These are phyloP conservation scores for Stenopsyche tienmushanensis DNA, from an alignment of 1,140 invertebrate genomes.

Conservation along the genomic window DNA sequence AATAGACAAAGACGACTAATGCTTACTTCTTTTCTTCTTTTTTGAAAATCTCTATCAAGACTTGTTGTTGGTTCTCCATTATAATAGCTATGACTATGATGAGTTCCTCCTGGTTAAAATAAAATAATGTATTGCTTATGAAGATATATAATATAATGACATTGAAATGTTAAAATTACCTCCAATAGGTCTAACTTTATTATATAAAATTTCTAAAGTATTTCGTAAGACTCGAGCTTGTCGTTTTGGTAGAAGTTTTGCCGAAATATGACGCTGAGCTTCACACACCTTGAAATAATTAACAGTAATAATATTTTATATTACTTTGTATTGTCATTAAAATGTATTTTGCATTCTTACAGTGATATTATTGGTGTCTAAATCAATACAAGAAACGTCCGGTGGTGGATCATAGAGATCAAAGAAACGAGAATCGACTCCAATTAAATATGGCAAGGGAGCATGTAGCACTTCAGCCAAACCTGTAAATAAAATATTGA, in stretches of 20 bases:
- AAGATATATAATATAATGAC: no score
- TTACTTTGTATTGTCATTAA: no score
- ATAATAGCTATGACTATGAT: slow-evolving; percentile 46
- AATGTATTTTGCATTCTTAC: slow-evolving; percentile 61
- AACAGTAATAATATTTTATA: no score
- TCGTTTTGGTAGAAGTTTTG: slow-evolving; percentile 88
- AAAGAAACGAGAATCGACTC: slow-evolving; percentile 95
- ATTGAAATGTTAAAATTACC: no score
- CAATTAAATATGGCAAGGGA: slow-evolving; percentile 95
- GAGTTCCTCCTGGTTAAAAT: slow-evolving; percentile 20
- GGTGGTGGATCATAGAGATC: slow-evolving; percentile 94
- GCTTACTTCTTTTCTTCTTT: slow-evolving; percentile 57
- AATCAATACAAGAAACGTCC: slow-evolving; percentile 96
- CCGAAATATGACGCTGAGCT: slow-evolving; percentile 78
- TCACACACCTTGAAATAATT: slow-evolving; percentile 85
- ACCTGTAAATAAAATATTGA: slow-evolving; percentile 48
- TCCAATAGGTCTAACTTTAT: slow-evolving; percentile 55
- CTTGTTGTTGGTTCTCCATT: slow-evolving; percentile 60
- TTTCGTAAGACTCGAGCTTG: slow-evolving; percentile 76
- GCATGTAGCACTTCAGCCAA: slow-evolving; percentile 88
- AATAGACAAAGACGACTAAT: no score
- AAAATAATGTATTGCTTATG: no score
- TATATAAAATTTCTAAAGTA: slow-evolving; percentile 49
- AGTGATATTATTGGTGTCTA: slow-evolving; percentile 94
- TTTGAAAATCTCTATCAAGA: slow-evolving; percentile 61